phyloP scores from a whole-genome alignment of 2,888 invertebrate genomes.

The Heliconius hortense region DNA sequence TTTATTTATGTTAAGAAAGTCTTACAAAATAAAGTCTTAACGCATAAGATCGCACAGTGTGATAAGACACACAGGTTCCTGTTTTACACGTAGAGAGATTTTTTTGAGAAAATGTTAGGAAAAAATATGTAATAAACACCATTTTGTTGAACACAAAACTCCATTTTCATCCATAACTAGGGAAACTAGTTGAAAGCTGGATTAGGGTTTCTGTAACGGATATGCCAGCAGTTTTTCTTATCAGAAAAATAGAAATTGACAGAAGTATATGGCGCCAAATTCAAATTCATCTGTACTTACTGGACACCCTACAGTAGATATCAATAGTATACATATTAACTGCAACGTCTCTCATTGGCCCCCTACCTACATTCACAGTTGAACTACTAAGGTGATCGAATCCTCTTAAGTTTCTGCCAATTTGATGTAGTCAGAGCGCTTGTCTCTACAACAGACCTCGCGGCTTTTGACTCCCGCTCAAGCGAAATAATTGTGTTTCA shows the following conservation, averaged over 20 bases:
- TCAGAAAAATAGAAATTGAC: too few relatives aligned
- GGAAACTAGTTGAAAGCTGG: too few relatives aligned
- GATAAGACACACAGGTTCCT: neutral
- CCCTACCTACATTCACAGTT: neutral
- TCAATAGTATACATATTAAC: too few relatives aligned
- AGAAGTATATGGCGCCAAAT: neutral
- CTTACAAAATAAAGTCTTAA: neutral
- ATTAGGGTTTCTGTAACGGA: too few relatives aligned
- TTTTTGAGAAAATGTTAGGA: too few relatives aligned
- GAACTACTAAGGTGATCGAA: neutral
- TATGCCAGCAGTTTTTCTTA: too few relatives aligned
- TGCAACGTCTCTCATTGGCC: neutral
- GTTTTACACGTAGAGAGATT: too few relatives aligned
- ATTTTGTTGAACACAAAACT: too few relatives aligned
- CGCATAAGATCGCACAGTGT: neutral
- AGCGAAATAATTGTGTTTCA: conserved; percentile 9
- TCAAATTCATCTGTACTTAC: neutral
- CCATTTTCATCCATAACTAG: too few relatives aligned
- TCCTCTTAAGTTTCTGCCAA: neutral
- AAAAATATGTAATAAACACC: too few relatives aligned
- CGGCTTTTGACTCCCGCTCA: conserved; percentile 5
- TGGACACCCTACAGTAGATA: neutral
- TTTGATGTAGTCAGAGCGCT: neutral
- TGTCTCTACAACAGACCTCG: conserved; percentile 4
- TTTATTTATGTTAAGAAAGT: too few relatives aligned